Base-by-base conservation (phyloP, 2,888 invertebrate genomes). In the Hetaerina titia region DNA sequence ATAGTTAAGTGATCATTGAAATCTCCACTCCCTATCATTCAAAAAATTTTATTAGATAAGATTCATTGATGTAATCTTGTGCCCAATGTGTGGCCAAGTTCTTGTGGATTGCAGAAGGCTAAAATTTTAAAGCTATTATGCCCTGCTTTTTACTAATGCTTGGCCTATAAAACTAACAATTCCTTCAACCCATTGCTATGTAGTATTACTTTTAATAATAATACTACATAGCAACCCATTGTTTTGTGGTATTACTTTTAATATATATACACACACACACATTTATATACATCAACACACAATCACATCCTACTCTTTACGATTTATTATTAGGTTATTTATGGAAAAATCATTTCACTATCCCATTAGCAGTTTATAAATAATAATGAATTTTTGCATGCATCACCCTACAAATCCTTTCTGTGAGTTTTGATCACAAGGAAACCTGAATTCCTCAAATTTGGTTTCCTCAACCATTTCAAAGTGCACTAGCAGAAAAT, bases 111-210 rank as follows among this genome's bases (percentile, higher is more conserved):
- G 92, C 92, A 92, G 92, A 92, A 69, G 69, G 92, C 92, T 92
- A 69, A 81, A 88, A 60, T 81, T 58, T 45, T 92, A 57, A 13
- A 94, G 63, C 69, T 64, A 25, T 58, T 22, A 56, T 87, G 25
- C 95, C 81, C 95, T 88, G 81, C 95, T 95, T 87, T 95, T 95
- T 95, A 95, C 95, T 95, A 95, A 95, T 95, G 95, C 95, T 95
- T 95, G 63, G 94, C 95, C 94, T 95, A 94, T 94, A 94, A 63
- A 9, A 60, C 94, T 95, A 95, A 95, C 95, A 90, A 81, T 81
- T 15, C 81, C 31, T 81, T 25, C 45, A 60, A 74, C 74, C 92
- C 74, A 69, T 56, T 22, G 56, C 56, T 56, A 19, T 92, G 31
- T 81, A 81, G 81, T 69, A n/a, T 81, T 81, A 22, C 11, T 81